Base-by-base conservation (phyloP, 1,140 invertebrate species). In the Drosophila nikananu region DNA sequence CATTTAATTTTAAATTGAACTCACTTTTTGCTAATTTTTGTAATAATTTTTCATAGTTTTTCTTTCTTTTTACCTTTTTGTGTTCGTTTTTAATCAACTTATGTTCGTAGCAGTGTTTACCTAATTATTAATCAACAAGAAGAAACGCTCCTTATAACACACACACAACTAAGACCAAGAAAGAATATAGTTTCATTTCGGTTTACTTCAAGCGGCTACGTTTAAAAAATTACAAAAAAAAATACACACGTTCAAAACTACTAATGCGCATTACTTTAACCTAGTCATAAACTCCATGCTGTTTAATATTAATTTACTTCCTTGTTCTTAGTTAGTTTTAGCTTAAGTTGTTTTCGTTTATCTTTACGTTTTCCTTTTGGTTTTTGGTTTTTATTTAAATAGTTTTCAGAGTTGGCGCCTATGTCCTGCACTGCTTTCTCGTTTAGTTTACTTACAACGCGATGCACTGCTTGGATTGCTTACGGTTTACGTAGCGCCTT, bases 41-140 rank as follows among this genome's bases (percentile, higher is more conserved):
- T 52, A 23, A 44, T 52, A n/a, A 62, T 39, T 73, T 73, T 71
- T 25, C 9, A 6, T 62, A 6, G 15, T 13, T 49, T 35, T 46
- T 39, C 10, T 30, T 5, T 66, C n/a, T 62, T 35, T 35, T 35
- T 10, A 23, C 1, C 19, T 51, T 48, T 12, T 44, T 67, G 46
- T 73, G 49, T 80, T 32, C 55, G 66, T 72, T 77, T 55, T 71
- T 59, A 71, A 71, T 77, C 77, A 87, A 83, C 72, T 77, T 83
- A 80, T 83, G 55, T 71, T 81, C 73, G 54, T 76, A 54, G 65
- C 61, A 54, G 52, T 57, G 32, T 62, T 84, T 90, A 84, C 84
- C 84, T 89, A 89, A 89, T 89, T 90, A 89, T 90, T 89, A 89
- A 89, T 89, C 84, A 89, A 89, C 84, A 89, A 89, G 84, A 89